These are phyloP conservation scores for Drosophila ercepeae DNA, from an alignment of 1,140 invertebrate species.

Conservation along the genomic window DNA sequence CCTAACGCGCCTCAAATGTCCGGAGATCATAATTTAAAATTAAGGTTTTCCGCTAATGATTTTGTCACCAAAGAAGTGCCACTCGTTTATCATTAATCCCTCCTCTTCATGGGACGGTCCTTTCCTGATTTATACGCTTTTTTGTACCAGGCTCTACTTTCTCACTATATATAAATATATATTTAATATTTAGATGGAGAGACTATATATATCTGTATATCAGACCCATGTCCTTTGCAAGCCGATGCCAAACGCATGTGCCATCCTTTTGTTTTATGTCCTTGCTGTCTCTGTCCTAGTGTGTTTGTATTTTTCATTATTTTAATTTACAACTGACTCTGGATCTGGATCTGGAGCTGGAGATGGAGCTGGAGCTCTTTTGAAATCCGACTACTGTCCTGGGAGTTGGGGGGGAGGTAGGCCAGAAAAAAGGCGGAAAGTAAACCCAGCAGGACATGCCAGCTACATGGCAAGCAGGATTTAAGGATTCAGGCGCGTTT, in stretches of 20 bases:
- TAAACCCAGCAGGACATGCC: slow-evolving; percentile 40
- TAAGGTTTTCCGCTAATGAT: slow-evolving; percentile 73
- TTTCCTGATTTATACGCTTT: slow-evolving; percentile 17
- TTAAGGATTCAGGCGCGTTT: background rate
- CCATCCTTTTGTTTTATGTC: slow-evolving; percentile 38
- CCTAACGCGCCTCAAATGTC: slow-evolving; percentile 66
- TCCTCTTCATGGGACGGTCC: background rate
- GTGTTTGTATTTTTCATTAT: slow-evolving; percentile 66
- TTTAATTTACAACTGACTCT: slow-evolving; percentile 73
- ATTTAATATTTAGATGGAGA: too few species aligned
- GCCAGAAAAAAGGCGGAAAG: background rate
- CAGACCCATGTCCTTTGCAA: slow-evolving; percentile 46
- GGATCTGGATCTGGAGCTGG: too few species aligned
- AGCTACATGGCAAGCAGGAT: slow-evolving; percentile 21
- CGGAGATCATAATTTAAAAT: slow-evolving; percentile 64
- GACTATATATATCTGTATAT: background rate
- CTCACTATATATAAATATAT: background rate
- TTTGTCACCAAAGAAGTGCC: slow-evolving; percentile 58
- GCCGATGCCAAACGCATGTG: slow-evolving; percentile 72
- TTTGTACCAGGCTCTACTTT: background rate
- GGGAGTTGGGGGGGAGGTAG: background rate
- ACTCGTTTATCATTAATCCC: slow-evolving; percentile 68
- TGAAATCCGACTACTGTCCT: slow-evolving; percentile 54
- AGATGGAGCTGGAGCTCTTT: too few species aligned
- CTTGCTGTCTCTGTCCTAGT: slow-evolving; percentile 24